Conservation (phyloP, 2,888 invertebrate species). For the Tinea semifulvella region DNA sequence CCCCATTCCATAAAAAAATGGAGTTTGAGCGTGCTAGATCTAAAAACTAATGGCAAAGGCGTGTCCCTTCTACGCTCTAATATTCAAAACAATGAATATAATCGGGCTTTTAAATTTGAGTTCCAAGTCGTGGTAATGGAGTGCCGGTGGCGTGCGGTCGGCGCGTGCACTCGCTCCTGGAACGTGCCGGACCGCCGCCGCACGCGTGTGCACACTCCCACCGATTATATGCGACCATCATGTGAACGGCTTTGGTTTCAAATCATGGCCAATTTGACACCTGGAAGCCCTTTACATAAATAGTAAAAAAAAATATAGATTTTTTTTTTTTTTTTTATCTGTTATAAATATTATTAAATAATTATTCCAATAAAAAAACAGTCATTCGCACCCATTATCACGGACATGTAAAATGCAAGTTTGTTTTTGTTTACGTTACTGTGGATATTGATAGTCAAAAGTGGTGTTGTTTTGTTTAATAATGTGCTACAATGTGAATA, state of each 20-base stretch:
- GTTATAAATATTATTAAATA: background rate
- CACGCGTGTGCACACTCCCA: slow-evolving; percentile 42
- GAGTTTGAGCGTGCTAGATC: no score
- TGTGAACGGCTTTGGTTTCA: slow-evolving; percentile 30
- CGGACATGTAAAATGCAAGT: no score
- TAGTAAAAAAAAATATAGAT: background rate
- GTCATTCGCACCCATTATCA: no score
- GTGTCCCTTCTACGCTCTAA: background rate
- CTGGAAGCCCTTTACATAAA: background rate
- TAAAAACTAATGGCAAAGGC: no score
- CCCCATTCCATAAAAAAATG: no score
- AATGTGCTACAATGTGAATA: no score
- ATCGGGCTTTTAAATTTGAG: slow-evolving; percentile 7
- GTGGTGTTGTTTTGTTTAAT: no score
- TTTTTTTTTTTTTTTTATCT: background rate
- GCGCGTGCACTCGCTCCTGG: slow-evolving; percentile 11
- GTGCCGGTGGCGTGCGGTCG: slow-evolving; percentile 29
- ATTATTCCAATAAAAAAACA: background rate
- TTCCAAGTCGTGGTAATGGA: slow-evolving; percentile 52
- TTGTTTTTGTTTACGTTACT: no score
- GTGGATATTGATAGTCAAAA: no score
- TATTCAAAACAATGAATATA: background rate
- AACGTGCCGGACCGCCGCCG: slow-evolving; percentile 12
- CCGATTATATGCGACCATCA: slow-evolving; percentile 48
- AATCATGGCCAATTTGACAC: slow-evolving; percentile 11